Conservation (phyloP, 53 echinoderm and acorn worm genomes). For the Echinometra lucunter region DNA sequence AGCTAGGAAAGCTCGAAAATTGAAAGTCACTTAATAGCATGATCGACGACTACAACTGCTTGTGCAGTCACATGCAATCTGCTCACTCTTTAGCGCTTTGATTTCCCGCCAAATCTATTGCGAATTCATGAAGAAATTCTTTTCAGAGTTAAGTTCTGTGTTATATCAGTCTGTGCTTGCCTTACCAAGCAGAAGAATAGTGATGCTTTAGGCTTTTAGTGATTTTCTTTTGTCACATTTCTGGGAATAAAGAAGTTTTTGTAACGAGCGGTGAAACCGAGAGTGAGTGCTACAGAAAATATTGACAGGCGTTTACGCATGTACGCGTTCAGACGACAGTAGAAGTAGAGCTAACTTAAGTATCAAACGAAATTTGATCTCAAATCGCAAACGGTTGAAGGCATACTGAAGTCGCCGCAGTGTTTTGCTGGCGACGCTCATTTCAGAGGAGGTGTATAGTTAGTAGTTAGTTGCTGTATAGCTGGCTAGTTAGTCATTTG, state of each 20-base stretch:
- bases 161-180: not conserved
- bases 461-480: constrained; percentile 27
- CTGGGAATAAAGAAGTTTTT: not conserved
- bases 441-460: not conserved
- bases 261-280: not conserved
- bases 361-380: not conserved
- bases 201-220: not conserved
- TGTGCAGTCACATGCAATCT: not conserved
- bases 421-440: not conserved
- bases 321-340: not conserved
- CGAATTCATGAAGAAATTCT: constrained; percentile 11
- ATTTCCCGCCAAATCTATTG: not conserved
- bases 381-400: not conserved
- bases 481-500: not conserved
- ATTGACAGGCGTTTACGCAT: constrained; percentile 3
- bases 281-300: not conserved
- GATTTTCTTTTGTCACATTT: not conserved
- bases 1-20: not conserved
- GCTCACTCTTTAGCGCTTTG: not conserved
- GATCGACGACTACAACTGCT: not conserved
- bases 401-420: not conserved
- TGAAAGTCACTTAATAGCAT: not conserved
- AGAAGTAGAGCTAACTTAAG: not conserved
- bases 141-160: too few relatives aligned
- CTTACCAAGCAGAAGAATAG: not conserved